Evolutionary conservation across 2,888 invertebrate genomes (phyloP).

Genomic region (Megaustenia siamemsis): DNA sequence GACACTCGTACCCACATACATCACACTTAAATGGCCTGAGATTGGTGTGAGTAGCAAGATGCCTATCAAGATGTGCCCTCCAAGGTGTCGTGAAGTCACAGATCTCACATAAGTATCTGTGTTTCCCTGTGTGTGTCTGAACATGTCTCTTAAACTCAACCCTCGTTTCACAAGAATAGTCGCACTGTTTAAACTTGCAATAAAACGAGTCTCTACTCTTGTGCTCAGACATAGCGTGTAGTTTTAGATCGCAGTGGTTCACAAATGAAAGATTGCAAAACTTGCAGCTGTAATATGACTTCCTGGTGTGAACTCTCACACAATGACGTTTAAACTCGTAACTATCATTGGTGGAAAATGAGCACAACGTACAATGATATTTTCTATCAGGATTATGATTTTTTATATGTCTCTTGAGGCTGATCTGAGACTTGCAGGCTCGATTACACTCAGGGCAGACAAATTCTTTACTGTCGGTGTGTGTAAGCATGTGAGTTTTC

Average conservation of each 20-base stretch:
- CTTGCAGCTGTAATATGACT: conserved; percentile 40
- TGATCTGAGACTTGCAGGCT: conserved; percentile 33
- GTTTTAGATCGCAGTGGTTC: conserved; percentile 37
- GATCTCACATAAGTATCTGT: conserved; percentile 38
- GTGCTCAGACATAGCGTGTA: conserved; percentile 52
- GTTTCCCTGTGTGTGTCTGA: conserved; percentile 43
- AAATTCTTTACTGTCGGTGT: conserved; percentile 39
- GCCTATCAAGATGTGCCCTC: conserved; percentile 45
- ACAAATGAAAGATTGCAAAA: conserved; percentile 41
- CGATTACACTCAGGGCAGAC: conserved; percentile 32
- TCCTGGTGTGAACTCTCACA: conserved; percentile 35
- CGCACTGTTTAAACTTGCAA: conserved; percentile 43
- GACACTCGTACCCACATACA: conserved; percentile 42
- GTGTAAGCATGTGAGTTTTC: conserved; percentile 35
- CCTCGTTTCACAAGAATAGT: conserved; percentile 44
- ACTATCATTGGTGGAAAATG: conserved; percentile 46
- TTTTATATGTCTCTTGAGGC: conserved; percentile 45
- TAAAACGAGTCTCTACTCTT: conserved; percentile 38
- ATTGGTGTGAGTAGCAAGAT: conserved; percentile 34
- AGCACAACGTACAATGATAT: conserved; percentile 34
- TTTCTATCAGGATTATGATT: conserved; percentile 46
- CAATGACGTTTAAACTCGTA: conserved; percentile 49
- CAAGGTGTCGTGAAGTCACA: conserved; percentile 43
- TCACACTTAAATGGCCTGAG: conserved; percentile 45
- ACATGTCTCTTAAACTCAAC: conserved; percentile 34